Percentiles rank a stretch among this genome's conserved stretches.
These are phyloP conservation scores for Romanogobio albipinnatus DNA, from an alignment of 2,113 vertebrate genomes.

Conservation along the genomic window DNA sequence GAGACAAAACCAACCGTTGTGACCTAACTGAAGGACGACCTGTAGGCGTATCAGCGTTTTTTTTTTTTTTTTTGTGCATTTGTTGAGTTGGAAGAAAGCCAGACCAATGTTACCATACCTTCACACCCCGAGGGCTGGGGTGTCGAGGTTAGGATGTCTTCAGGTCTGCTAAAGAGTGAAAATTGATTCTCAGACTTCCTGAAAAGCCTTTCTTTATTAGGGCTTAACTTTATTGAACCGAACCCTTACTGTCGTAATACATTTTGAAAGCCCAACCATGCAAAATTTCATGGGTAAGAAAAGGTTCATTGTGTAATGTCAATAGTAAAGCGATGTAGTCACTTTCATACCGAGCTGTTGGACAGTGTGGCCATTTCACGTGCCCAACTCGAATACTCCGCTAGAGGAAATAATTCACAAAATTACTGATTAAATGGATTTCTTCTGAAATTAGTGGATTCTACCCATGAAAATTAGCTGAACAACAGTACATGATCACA, in stretches of 20 bases:
- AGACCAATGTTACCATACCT: constrained; percentile 22
- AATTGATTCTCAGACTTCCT: not conserved
- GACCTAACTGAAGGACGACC: constrained; percentile 12
- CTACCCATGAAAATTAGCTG: too few species aligned
- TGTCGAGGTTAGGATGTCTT: not conserved
- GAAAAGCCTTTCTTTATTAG: not conserved
- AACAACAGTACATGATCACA: too few species aligned
- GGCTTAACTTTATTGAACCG: not conserved
- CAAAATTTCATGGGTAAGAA: not conserved
- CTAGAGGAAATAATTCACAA: too few species aligned
- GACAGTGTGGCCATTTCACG: too few species aligned
- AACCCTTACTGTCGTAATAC: not conserved
- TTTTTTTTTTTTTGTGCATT: not conserved
- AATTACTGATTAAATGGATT: too few species aligned
- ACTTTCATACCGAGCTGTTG: too few species aligned
- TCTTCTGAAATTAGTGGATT: too few species aligned
- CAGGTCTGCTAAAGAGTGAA: not conserved
- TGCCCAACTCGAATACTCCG: too few species aligned
- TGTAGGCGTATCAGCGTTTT: constrained; percentile 13
- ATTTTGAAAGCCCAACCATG: not conserved
- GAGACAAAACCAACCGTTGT: constrained; percentile 32
- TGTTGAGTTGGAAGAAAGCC: not conserved
- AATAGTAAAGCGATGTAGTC: too few species aligned
- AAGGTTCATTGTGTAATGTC: too few species aligned
- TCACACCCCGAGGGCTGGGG: not conserved